Evolutionary conservation across 2,888 invertebrate genomes (phyloP), one percentile per base, ranked within the genome.

Genomic region (Drosophila quinaria): DNA sequence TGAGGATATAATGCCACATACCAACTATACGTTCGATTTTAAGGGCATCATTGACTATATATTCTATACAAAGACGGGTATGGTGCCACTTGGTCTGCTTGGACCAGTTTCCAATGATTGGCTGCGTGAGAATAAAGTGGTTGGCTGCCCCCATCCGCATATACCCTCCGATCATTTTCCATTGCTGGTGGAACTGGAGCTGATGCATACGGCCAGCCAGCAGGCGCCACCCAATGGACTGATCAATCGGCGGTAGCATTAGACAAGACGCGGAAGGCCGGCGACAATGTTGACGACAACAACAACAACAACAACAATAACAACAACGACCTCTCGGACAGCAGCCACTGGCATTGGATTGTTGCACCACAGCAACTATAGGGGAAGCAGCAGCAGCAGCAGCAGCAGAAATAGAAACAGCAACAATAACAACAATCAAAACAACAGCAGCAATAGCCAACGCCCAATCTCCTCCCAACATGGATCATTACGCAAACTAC

Each of bases 1-100:
- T 92, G 97, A 97, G 92, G 97, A 97, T 91, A 97, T 98, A 90
- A 98, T 99, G 97, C 98, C 98, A 75, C 98, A 97, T 93, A 99
- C 99, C 76, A 99, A 99, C 93, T 99, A 98, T 93, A 99, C 99
- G 91, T 98, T 98, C 94, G 99, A 99, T 93, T 99, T 99, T 94
- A 98, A 99, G 94, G 99, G 99, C 87, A 98, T 99, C 92, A 99
- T 99, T 92, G 99, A 99, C 94, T 99, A 99, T 95, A 98, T 99
- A 93, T 99, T 99, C 94, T 98, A 97, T 93, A 97, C 98, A 80
- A 97, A 97, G 92, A 97, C 97, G 92, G 97, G 97, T 91, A 97
- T 99, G 97, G 97, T 97, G 88, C 97, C 98, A 29, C 94, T 99
- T 69, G 99, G 99, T 64, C 94, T 99, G 61, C 94, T 99, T 60